Base-by-base conservation (phyloP, 1,140 invertebrate species). In the Bombus consobrinus region DNA sequence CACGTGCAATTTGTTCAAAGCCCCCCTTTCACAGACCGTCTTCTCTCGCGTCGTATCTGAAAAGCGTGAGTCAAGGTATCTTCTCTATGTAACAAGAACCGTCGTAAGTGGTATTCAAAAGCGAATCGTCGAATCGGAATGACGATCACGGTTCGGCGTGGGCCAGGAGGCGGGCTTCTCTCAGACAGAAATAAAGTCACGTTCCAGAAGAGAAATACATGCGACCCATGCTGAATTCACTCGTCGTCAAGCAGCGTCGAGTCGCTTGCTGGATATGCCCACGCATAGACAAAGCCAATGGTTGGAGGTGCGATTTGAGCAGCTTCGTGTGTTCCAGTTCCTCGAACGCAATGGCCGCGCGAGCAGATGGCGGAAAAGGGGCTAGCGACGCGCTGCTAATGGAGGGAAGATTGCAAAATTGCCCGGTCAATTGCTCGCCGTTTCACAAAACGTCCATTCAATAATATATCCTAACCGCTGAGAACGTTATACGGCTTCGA, bases 111-210 rank as follows among this genome's bases (percentile, higher is more conserved):
- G 59, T n/a, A 62, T 32, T 6, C 4, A 64, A 64, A n/a, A 2
- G 10, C 9, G 22, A 34, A 41, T 53, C 32, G 25, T 81, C 22
- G 18, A 37, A 32, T 84, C 68, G 47, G 25, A 62, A 84, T 79
- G 83, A 34, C 68, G 77, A 85, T 85, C 83, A 80, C 76, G 77
- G 32, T 28, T 37, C 32, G 37, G 68, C 25, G 39, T 43, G 68
- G 41, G 76, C 68, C 74, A 68, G 32, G 13, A 10, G 81, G 15
- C 37, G n/a, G 18, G 12, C 53, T 64, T 53, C n/a, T 41, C 22
- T 34, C 15, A 34, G 83, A 47, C 76, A 25, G 53, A 80, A 85
- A 85, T 85, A 85, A 85, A 80, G 76, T 85, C 83, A 85, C 83
- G 76, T 85, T 80, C 68, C 76, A 53, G 37, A 37, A 47, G 47